A percentile compares a stretch with the other conserved stretches of the same genome.
Conservation (phyloP, 2,888 invertebrate genomes). For the Xanthostigma xanthostigma region DNA sequence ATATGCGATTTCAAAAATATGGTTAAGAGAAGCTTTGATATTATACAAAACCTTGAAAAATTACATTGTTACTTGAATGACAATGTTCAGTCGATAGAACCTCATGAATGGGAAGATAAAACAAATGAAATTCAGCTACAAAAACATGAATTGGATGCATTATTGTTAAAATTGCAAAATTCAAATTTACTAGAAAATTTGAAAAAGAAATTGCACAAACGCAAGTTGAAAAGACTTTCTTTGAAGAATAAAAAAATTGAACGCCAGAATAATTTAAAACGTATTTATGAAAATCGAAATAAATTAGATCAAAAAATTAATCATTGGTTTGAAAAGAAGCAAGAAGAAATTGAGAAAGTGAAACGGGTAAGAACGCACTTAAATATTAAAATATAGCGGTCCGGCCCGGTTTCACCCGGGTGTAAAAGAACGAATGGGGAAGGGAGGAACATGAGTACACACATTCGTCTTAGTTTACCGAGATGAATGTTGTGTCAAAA, state of each 20-base stretch:
- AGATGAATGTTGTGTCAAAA: too few relatives aligned
- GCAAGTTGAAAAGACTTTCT: constrained; percentile 30
- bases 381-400: neutral
- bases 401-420: too few relatives aligned
- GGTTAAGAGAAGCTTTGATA: constrained; percentile 20
- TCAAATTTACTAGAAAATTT: constrained; percentile 28
- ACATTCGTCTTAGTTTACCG: too few relatives aligned
- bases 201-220: constrained; percentile 30
- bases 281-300: constrained; percentile 27
- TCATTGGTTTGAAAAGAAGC: constrained; percentile 47
- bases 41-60: constrained; percentile 25
- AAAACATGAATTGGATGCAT: constrained; percentile 31
- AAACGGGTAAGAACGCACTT: constrained; percentile 33
- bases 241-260: constrained; percentile 34
- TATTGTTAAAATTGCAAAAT: constrained; percentile 27
- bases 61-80: constrained; percentile 30
- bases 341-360: constrained; percentile 42
- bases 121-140: constrained; percentile 33
- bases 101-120: constrained; percentile 38
- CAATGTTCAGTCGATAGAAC: constrained; percentile 30
- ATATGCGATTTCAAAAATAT: constrained; percentile 20
- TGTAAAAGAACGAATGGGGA: too few relatives aligned
- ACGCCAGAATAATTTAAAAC: constrained; percentile 27
- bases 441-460: too few relatives aligned
- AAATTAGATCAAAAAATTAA: constrained; percentile 46